A percentile compares a stretch with the other conserved stretches of the same genome.
phyloP scores from a whole-genome alignment of 2,797 vertebrate genomes.

The Monodelphis domestica region DNA sequence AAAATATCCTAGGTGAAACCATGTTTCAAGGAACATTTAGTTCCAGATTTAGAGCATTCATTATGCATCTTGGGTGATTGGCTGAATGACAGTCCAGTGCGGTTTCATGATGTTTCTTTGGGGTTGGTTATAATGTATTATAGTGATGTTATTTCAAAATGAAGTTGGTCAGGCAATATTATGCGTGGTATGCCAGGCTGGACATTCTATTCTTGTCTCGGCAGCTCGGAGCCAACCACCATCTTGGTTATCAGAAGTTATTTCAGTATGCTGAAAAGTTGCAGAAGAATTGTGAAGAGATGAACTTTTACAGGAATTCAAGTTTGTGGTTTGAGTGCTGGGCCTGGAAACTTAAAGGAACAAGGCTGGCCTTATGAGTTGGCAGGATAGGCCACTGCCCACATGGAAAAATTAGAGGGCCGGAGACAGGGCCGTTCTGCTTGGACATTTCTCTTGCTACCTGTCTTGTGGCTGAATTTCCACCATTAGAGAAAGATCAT shows the following conservation, averaged over 20 bases:
- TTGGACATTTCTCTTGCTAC: neutral
- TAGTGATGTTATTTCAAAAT: neutral
- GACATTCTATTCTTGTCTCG: neutral
- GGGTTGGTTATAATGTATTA: neutral
- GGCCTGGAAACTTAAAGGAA: slow-evolving; percentile 18
- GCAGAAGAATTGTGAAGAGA: slow-evolving; percentile 1
- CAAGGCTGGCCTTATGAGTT: slow-evolving; percentile 10
- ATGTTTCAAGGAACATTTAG: neutral
- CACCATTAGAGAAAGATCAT: neutral
- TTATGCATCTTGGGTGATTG: neutral
- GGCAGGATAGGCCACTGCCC: neutral
- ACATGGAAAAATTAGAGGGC: neutral
- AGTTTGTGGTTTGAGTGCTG: slow-evolving; percentile 35
- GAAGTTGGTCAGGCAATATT: neutral
- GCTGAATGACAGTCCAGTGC: neutral
- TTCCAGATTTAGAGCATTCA: neutral
- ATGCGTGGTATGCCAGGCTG: neutral
- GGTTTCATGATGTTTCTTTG: neutral
- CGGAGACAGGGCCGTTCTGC: neutral
- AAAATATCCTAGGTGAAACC: neutral
- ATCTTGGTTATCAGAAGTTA: slow-evolving; percentile 27
- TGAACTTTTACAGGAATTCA: slow-evolving; percentile 2
- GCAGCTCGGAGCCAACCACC: neutral
- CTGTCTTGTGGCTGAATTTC: neutral
- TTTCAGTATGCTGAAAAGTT: slow-evolving; percentile 33